phyloP scores from a whole-genome alignment of 1,140 invertebrate species.

The Diprion similis region DNA sequence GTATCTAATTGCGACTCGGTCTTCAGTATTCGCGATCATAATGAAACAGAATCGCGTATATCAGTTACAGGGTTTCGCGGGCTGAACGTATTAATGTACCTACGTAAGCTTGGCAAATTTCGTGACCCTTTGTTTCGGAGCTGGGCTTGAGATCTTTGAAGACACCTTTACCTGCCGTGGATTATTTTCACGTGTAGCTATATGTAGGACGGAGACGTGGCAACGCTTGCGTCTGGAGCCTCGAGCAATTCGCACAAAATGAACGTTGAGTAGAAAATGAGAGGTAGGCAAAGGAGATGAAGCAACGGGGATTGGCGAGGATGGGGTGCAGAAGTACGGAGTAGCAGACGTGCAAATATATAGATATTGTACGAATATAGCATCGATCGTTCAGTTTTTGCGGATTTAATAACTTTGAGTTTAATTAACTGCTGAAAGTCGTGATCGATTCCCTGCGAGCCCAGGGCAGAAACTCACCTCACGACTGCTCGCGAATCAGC shows the following conservation, averaged over 20 bases:
- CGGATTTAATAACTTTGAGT: conserved; percentile 58
- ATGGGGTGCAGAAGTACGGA: conserved; percentile 14
- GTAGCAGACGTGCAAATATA: background rate
- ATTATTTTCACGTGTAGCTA: background rate
- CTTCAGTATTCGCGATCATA: too few relatives aligned
- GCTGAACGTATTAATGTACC: too few relatives aligned
- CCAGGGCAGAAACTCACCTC: conserved; percentile 19
- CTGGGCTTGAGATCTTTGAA: background rate
- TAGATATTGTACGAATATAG: background rate
- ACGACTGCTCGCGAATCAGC: conserved; percentile 13
- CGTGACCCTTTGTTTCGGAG: too few relatives aligned
- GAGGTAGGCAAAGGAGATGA: conserved; percentile 28
- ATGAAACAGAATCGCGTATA: too few relatives aligned
- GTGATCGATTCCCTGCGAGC: conserved; percentile 50
- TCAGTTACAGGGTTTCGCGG: too few relatives aligned
- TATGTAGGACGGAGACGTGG: background rate
- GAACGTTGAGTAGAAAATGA: background rate
- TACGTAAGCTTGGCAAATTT: too few relatives aligned
- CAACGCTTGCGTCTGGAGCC: background rate
- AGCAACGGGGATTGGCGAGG: conserved; percentile 9
- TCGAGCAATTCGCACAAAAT: background rate
- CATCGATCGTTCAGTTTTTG: conserved; percentile 42
- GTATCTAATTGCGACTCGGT: too few relatives aligned
- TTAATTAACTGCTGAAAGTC: conserved; percentile 57
- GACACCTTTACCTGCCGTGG: background rate